Base-by-base conservation (phyloP, 2,113 vertebrate genomes). In the Spizaetus ornatus region DNA sequence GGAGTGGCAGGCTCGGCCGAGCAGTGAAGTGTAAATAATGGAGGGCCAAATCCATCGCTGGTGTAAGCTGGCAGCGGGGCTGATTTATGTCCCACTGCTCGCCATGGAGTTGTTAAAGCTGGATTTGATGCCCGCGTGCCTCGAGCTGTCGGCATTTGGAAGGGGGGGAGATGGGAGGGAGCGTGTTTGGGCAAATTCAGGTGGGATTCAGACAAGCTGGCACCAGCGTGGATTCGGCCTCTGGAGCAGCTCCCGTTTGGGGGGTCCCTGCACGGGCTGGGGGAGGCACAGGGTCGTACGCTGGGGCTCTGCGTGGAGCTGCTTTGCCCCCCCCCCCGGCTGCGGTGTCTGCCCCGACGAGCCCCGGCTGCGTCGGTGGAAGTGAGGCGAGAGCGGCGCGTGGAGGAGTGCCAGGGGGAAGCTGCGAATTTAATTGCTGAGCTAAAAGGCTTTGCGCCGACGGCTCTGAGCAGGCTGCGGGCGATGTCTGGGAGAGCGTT, bases 401-500 rank as follows among this genome's bases (percentile, higher is more conserved):
- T 77, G 87, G 76, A 90, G 56, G 5, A 5, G 31, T 36, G 92
- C 92, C 82, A 76, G 77, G 76, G 70, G 77, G 56, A 94, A 77
- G 77, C 87, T 90, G 92, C 6, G 13, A 82, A 36, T 94, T 76
- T 77, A 86, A 90, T 86, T 42, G 87, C 87, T 59, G 77, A 82
- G 58, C 82, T 82, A 71, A 90, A 90, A 82, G 87, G 76, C 69
- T 90, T 48, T 8, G 74, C 4, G 8, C 50, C 8, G 22, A 48
- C 0, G 11, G 67, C 86, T 81, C 45, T 3, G 20, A 61, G 76
- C 22, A 8, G 69, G 69, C 63, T 63, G 47, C n/a, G 4, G 63
- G 88, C 23, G 31, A 74, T 0, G 52, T 69, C 91, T 61, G 55
- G 42, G 76, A n/a, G 69, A 81, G 38, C 22, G 2, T 34, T 86